phyloP scores from a whole-genome alignment of 2,113 vertebrate genomes.

The Phylloscopus whistleri region DNA sequence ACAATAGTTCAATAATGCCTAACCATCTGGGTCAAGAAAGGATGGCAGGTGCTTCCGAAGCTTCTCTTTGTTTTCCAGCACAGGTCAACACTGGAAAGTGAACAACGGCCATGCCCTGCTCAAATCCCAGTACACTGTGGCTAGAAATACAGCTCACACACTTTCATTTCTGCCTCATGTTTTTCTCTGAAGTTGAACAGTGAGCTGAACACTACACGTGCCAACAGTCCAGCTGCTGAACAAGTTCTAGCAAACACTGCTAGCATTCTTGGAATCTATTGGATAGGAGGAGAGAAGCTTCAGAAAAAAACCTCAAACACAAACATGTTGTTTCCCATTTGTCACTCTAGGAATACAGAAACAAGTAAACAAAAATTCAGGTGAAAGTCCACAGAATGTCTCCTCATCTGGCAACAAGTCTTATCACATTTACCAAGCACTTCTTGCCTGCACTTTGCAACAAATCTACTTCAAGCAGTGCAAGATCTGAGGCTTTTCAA shows the following conservation, averaged over 20 bases:
- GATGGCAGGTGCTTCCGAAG: background rate
- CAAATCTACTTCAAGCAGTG: background rate
- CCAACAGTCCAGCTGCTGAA: background rate
- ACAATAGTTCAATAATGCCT: background rate
- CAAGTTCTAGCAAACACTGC: constrained; percentile 42
- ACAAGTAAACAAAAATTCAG: constrained; percentile 39
- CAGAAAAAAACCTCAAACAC: background rate
- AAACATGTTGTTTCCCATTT: constrained; percentile 44
- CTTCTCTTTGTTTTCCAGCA: background rate
- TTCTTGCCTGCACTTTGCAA: background rate
- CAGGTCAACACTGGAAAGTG: background rate
- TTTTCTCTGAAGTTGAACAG: background rate
- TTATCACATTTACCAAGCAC: background rate
- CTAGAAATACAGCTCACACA: background rate
- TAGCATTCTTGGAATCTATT: constrained; percentile 2
- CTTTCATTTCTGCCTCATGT: background rate
- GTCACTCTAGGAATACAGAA: constrained; percentile 31
- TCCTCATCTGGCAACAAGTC: background rate
- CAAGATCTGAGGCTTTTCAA: background rate
- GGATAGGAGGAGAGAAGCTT: background rate
- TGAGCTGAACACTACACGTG: background rate
- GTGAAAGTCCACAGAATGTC: constrained; percentile 28
- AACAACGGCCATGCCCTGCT: background rate
- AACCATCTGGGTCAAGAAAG: background rate
- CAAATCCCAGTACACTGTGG: background rate